Percentiles rank a stretch among this genome's conserved stretches.
phyloP scores from a whole-genome alignment of 2,797 vertebrate species.

The Pseudochirops cupreus region DNA sequence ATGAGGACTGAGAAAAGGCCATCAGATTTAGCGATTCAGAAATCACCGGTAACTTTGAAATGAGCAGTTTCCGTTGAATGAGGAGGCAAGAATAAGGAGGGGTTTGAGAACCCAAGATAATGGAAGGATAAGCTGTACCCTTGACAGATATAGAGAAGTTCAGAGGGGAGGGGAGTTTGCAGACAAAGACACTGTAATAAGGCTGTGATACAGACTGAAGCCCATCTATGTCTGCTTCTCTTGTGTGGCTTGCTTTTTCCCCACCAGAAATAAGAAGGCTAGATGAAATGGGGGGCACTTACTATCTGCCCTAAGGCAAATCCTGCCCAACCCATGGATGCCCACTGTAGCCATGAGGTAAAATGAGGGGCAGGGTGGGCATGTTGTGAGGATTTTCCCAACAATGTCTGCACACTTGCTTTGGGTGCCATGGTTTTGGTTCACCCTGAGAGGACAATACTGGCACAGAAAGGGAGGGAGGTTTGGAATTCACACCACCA shows the following conservation, averaged over 20 bases:
- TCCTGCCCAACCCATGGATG: background rate
- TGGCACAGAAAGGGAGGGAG: background rate
- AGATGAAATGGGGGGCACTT: background rate
- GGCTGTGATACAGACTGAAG: background rate
- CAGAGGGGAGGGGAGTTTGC: background rate
- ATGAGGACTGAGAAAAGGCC: background rate
- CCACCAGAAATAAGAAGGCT: background rate
- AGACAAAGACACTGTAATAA: background rate
- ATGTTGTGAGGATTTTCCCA: background rate
- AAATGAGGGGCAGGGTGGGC: background rate
- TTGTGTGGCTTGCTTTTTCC: background rate
- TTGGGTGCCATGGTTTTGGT: background rate
- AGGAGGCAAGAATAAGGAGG: background rate
- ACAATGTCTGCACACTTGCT: background rate
- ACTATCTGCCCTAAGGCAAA: background rate
- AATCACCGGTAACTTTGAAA: background rate
- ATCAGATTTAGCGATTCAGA: background rate
- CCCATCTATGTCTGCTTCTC: background rate
- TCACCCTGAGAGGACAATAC: background rate
- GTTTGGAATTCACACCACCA: background rate
- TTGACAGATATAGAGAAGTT: background rate
- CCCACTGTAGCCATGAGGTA: background rate
- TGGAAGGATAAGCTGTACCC: background rate
- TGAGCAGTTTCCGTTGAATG: background rate
- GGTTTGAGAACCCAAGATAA: background rate